Evolutionary conservation across 2,888 invertebrate genomes (phyloP), one percentile per base, ranked within the genome.

Genomic region (Ormyrus labotus): DNA sequence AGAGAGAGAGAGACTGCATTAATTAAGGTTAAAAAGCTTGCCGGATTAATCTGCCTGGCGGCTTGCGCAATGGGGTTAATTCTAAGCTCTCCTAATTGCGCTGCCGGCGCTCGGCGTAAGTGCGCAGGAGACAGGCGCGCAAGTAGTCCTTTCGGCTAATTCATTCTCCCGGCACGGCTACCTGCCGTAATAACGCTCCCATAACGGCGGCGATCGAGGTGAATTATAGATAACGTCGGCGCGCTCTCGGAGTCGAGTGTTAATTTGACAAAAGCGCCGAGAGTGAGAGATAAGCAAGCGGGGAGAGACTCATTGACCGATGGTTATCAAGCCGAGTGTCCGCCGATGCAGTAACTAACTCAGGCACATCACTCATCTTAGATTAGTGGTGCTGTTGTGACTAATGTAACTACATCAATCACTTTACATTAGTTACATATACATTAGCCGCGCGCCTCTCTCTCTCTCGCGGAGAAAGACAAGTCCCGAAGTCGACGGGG

Each of bases 391-490:
- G 60, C 19, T 78, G 65, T 78, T 72, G 78, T 78, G 78, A 72
- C 78, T 78, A n/a, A 78, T 78, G 60, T 45, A 67, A 60, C n/a
- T 55, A 50, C 78, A 78, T 72, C 67, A 58, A 78, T 72, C 72
- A 72, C 61, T 47, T 10, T 48, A 47, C 61, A 51, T 71, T 78
- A 58, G 72, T 65, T 61, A 47, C 19, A 34, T 34, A 34, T 34
- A 34, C 34, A 34, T 34, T 65, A 57, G 45, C 45, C 19, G 65
- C 5, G 7, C 50, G n/a, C 1, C 19, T 19, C 19, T 19, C 7
- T 48, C 1, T 11, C 11, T 6, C 13, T 6, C n/a, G n/a, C 5
- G 4, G 55, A 51, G 53, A 19, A 19, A n/a, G 64, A 5, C 50
- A 5, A 6, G 51, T 11, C 61, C 55, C 53, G 53, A 63, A 34